Conservation (phyloP, 2,888 invertebrate species). For the Acheta domesticus region DNA sequence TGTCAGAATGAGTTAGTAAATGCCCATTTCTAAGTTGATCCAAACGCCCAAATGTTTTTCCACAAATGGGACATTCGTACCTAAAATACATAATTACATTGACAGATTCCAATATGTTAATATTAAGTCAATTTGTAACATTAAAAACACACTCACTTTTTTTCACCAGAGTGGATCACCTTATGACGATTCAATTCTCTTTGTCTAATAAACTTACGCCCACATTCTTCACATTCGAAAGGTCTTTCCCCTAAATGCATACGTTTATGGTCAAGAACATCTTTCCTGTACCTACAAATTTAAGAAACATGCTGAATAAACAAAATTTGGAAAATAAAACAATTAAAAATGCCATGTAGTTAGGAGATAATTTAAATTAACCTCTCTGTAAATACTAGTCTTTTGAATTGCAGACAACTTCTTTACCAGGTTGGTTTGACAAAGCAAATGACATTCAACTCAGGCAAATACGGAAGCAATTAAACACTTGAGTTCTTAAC, state of each 20-base stretch:
- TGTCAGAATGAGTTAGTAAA: constrained; percentile 24
- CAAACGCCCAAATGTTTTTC: constrained; percentile 32
- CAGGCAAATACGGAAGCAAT: no score
- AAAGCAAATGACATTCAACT: no score
- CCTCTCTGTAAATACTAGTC: no score
- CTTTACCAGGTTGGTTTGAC: no score
- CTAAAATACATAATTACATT: constrained; percentile 25
- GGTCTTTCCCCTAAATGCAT: constrained; percentile 30
- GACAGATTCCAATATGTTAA: not conserved
- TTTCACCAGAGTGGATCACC: constrained; percentile 28
- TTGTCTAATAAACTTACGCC: constrained; percentile 30
- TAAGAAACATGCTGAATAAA: no score
- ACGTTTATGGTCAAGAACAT: constrained; percentile 31
- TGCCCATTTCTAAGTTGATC: constrained; percentile 32
- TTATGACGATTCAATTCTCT: constrained; percentile 32
- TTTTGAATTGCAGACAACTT: no score
- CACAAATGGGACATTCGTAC: constrained; percentile 31
- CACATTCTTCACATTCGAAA: constrained; percentile 29
- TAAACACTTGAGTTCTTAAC: no score
- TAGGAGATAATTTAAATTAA: no score
- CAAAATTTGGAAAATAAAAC: no score
- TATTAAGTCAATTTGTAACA: not conserved
- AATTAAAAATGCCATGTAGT: no score
- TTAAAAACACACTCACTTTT: constrained; percentile 27
- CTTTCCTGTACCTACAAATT: constrained; percentile 31